phyloP scores from a whole-genome alignment of 2,797 vertebrate species.

The Gobionotothen gibberifrons region DNA sequence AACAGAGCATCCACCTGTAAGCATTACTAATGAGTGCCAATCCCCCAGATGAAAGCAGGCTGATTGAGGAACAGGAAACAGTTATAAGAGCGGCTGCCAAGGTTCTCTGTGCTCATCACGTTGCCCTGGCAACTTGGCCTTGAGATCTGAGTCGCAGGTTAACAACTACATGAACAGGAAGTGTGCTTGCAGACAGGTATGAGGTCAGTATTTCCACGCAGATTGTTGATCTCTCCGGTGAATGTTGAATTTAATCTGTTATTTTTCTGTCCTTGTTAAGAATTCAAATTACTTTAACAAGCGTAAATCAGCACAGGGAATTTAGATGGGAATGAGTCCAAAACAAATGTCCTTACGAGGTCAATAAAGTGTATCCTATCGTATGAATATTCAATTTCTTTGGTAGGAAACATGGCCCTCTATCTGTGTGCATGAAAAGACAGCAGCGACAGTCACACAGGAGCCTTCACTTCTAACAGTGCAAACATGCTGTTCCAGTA shows the following conservation, averaged over 20 bases:
- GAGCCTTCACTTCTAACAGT: slow-evolving; percentile 51
- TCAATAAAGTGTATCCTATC: too few species aligned
- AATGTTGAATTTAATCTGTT: too few species aligned
- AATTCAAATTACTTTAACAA: too few species aligned
- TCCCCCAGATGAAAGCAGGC: slow-evolving; percentile 45
- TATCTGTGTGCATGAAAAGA: slow-evolving; percentile 70
- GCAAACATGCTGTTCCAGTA: slow-evolving; percentile 39
- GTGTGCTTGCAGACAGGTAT: slow-evolving; percentile 60
- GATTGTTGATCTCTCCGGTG: slow-evolving; percentile 43
- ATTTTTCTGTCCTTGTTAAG: too few species aligned
- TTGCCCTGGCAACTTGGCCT: slow-evolving; percentile 43
- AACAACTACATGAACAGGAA: slow-evolving; percentile 54
- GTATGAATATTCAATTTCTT: too few species aligned
- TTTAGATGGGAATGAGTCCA: too few species aligned
- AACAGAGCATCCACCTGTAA: slow-evolving; percentile 41
- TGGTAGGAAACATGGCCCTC: slow-evolving; percentile 8
- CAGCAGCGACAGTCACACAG: slow-evolving; percentile 65
- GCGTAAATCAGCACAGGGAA: too few species aligned
- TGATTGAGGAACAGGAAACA: slow-evolving; percentile 70
- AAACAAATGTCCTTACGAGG: too few species aligned
- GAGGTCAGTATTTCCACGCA: slow-evolving; percentile 73
- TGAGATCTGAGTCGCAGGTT: slow-evolving; percentile 51
- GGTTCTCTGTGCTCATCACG: slow-evolving; percentile 33
- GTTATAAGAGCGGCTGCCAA: slow-evolving; percentile 29
- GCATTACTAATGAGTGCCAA: slow-evolving; percentile 39